Base-by-base conservation (phyloP, 1,140 invertebrate genomes). In the Saccostrea cuccullata region DNA sequence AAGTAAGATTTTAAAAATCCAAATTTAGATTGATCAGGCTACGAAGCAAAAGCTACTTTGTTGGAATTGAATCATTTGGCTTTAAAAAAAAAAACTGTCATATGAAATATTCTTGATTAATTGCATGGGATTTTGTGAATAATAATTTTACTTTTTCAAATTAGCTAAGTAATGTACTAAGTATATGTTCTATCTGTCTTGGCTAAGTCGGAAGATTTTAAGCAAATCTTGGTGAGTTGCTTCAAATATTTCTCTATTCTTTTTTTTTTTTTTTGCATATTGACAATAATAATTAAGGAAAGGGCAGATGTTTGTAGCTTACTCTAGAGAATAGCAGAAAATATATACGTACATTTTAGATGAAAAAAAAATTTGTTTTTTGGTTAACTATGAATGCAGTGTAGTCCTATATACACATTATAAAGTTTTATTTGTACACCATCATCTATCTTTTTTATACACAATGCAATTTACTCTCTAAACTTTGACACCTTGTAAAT, bases 191-290 rank as follows among this genome's bases (percentile, higher is more conserved):
- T 77, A 26, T 77, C 70, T 77, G 70, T 77, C 70, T 77, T 77
- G 70, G 70, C 70, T 30, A 77, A 77, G 70, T 30, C 26, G 26
- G 70, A 36, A 77, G 70, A 77, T 77, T 77, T 77, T 77, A 77
- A 77, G 26, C 70, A 77, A 77, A 77, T 77, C 26, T 77, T 77
- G 70, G 70, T 77, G 70, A 77, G 70, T 77, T 17, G 70, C 70
- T 30, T 30, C 26, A 23, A 77, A 36, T 77, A 30, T 77, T 77
- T 77, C 60, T 67, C 23, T 67, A 20, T 67, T 67, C 60, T 67
- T 67, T 67, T 67, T 67, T 67, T 67, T n/a, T 64, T 20, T 77
- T 36, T 36, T 77, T 77, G 70, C 70, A 77, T 77, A 77, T 77
- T 77, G 70, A 77, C 70, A 30, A 36, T 4, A 15, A 77, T 30